A percentile compares a stretch with the other conserved stretches of the same genome.
Evolutionary conservation across 2,797 vertebrate species (phyloP).

Genomic region (Spheniscus humboldti): DNA sequence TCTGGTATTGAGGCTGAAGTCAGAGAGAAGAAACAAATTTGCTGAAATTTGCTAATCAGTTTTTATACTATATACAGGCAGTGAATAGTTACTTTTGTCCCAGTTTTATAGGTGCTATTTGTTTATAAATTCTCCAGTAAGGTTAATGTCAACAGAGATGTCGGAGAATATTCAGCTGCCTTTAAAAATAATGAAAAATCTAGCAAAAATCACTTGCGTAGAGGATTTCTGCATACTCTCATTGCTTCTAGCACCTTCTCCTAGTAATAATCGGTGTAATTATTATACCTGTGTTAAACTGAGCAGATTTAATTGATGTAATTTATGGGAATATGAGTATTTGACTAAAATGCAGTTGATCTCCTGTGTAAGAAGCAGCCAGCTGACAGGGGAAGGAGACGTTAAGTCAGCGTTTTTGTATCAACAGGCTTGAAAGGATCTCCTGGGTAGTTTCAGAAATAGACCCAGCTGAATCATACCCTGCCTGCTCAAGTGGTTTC

Average conservation of each 20-base stretch:
- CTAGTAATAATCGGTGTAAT: rapidly evolving
- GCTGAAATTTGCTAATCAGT: background rate
- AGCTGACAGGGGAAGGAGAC: background rate
- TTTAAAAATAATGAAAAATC: background rate
- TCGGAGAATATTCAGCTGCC: background rate
- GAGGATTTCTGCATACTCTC: background rate
- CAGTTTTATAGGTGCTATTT: background rate
- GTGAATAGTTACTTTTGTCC: background rate
- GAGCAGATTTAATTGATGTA: background rate
- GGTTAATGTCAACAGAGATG: background rate
- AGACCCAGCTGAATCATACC: background rate
- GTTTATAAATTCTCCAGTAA: background rate
- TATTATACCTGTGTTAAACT: background rate
- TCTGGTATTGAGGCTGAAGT: background rate
- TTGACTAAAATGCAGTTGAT: background rate
- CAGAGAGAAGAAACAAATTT: background rate
- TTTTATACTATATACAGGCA: background rate
- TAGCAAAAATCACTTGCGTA: background rate
- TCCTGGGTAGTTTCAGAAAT: background rate
- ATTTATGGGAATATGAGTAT: background rate
- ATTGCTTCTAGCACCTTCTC: background rate
- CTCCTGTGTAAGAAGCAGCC: background rate
- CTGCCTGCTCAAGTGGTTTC: background rate
- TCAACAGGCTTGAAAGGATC: background rate
- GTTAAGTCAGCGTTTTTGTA: background rate